Base-by-base conservation (phyloP, 2,888 invertebrate species). In the Lathronympha strigana region DNA sequence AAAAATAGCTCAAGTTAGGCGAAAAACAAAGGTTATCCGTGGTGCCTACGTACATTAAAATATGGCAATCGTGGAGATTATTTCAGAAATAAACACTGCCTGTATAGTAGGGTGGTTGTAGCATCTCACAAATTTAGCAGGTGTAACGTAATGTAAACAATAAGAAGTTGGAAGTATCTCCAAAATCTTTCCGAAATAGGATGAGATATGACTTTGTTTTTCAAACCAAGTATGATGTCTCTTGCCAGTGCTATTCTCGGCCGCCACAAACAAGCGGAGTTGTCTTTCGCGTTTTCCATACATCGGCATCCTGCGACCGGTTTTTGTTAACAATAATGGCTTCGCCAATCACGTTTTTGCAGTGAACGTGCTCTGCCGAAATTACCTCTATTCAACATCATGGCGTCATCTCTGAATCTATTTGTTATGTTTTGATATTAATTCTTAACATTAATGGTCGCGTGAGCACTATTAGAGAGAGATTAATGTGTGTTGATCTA, bases 351-450 rank as follows among this genome's bases (percentile, higher is more conserved):
- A 57, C 57, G 40, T 40, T 28, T 31, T 40, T 31, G 19, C 43
- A 57, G 17, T 33, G 25, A 43, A 38, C 25, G 50, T 25, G 40
- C 23, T 5, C 21, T 55, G 43, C 57, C 63, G 58, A 63, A 54
- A 58, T 63, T 43, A 55, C 38, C 38, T 63, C 21, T 9, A 25
- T 57, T 51, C 23, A 51, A 8, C 45, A 19, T 17, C 31, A 45
- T 58, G 45, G 50, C 51, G 51, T 33, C 58, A 36, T 45, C 33
- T 36, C 25, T 9, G 15, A 23, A 23, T 63, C 13, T 23, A 43
- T 57, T 57, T 63, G 50, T 57, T 63, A 15, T 38, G 23, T 33
- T 33, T n/a, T 57, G 40, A 50, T 57, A 49, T 63, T 57, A 21
- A 23, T 17, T 36, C 25, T 19, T 13, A 45, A 33, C 28, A 55